phyloP scores from a whole-genome alignment of 1,140 invertebrate genomes.

The Platorchestia sp. region DNA sequence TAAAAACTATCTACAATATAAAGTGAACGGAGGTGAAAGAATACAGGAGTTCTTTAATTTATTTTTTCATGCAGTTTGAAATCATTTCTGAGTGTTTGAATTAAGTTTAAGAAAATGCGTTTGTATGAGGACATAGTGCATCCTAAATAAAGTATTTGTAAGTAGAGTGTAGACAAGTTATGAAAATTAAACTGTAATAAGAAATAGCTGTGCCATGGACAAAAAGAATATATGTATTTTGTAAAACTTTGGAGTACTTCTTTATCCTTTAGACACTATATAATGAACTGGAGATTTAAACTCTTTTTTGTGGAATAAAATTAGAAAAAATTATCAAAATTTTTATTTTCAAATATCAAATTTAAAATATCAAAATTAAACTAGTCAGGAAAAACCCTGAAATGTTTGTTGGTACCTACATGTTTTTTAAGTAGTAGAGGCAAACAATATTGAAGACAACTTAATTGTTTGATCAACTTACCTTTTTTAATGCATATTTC shows the following conservation, averaged over 20 bases:
- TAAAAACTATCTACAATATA: neutral
- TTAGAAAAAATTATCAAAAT: neutral
- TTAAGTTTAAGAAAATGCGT: neutral
- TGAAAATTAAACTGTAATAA: neutral
- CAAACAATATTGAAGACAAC: neutral
- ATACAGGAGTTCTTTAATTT: neutral
- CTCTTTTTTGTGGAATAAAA: neutral
- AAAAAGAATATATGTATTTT: constrained; percentile 37
- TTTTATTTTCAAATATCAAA: too few species aligned
- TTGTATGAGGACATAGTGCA: neutral
- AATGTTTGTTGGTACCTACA: neutral
- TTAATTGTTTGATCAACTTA: neutral
- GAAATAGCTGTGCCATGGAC: constrained; percentile 35
- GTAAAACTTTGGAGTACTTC: neutral
- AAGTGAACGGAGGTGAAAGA: neutral
- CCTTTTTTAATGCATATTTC: neutral
- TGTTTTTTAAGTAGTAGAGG: neutral
- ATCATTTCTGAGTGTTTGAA: neutral
- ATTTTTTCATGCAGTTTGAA: neutral
- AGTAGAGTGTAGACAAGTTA: neutral
- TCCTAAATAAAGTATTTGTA: constrained; percentile 4
- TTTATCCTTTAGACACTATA: neutral
- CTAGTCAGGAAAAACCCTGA: neutral
- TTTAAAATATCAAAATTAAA: neutral
- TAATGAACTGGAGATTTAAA: neutral